A percentile compares a stretch with the other conserved stretches of the same genome.
Conservation (phyloP, 1,140 invertebrate species). For the Drosophila pandora region DNA sequence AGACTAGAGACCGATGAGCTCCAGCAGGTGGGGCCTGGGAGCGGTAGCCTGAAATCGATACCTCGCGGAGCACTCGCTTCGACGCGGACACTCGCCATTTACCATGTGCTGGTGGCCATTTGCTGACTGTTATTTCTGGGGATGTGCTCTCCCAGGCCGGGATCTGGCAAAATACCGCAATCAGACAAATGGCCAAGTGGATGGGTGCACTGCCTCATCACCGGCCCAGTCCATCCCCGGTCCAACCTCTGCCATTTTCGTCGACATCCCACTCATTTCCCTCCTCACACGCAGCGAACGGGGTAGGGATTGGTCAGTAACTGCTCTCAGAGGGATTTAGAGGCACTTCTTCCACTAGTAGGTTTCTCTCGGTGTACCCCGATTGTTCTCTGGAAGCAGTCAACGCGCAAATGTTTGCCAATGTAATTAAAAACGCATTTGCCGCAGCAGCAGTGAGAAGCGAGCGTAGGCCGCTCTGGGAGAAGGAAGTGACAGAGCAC, state of each 20-base stretch:
- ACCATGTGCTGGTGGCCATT: slow-evolving; percentile 16
- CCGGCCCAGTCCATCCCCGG: slow-evolving; percentile 21
- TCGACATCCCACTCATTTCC: slow-evolving; percentile 29
- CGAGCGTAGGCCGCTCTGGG: slow-evolving; percentile 46
- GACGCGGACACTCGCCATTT: slow-evolving; percentile 50
- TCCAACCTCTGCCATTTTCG: slow-evolving; percentile 31
- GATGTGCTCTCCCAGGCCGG: slow-evolving; percentile 3
- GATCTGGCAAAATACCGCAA: slow-evolving; percentile 68
- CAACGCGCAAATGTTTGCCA: slow-evolving; percentile 67
- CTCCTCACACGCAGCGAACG: background rate
- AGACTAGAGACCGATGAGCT: slow-evolving; percentile 2
- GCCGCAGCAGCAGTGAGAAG: slow-evolving; percentile 51
- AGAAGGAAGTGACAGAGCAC: slow-evolving; percentile 44
- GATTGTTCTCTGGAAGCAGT: slow-evolving; percentile 50
- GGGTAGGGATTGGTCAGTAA: no score
- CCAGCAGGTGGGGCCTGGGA: slow-evolving; percentile 12
- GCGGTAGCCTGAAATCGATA: slow-evolving; percentile 71
- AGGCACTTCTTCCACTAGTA: background rate
- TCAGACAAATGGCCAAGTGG: slow-evolving; percentile 66
- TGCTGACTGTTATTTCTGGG: slow-evolving; percentile 9
- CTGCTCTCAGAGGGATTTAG: no score
- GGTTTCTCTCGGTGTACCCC: slow-evolving; percentile 11
- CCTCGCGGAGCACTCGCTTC: slow-evolving; percentile 13
- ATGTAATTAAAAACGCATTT: slow-evolving; percentile 81
- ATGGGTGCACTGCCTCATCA: slow-evolving; percentile 49